Evolutionary conservation across 2,797 vertebrate species (phyloP).

Genomic region (Yasuhikotakia modesta): DNA sequence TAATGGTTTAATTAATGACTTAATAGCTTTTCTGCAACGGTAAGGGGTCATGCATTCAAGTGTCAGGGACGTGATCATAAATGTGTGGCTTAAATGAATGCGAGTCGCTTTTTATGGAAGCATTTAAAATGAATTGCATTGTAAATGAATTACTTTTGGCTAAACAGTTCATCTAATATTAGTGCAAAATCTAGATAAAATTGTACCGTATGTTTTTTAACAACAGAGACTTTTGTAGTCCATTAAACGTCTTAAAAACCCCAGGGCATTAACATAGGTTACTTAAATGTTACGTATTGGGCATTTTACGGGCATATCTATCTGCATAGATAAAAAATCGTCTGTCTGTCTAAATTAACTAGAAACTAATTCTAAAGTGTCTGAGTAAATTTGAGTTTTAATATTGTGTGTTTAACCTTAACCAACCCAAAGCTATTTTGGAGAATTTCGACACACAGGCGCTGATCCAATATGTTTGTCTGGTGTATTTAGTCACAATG

Average conservation of each 20-base stretch:
- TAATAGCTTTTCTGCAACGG: too few relatives aligned
- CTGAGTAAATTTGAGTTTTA: too few relatives aligned
- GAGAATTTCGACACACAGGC: constrained; percentile 41
- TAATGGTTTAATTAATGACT: too few relatives aligned
- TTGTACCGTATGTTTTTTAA: neutral
- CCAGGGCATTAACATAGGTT: neutral
- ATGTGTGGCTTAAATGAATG: too few relatives aligned
- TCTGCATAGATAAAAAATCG: too few relatives aligned
- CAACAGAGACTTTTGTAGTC: neutral
- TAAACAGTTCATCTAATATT: too few relatives aligned
- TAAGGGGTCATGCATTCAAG: too few relatives aligned
- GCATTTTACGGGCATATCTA: neutral
- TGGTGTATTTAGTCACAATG: constrained; percentile 69
- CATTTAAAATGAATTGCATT: neutral
- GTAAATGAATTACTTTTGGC: neutral
- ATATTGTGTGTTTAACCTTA: neutral
- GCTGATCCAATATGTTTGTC: constrained; percentile 68
- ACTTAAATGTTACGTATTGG: neutral
- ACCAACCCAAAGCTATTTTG: constrained; percentile 26
- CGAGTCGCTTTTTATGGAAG: too few relatives aligned
- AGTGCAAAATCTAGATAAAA: neutral
- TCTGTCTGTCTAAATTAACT: too few relatives aligned
- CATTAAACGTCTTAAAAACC: constrained; percentile 9
- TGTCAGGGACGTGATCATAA: too few relatives aligned
- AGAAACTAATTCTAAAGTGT: too few relatives aligned